Evolutionary conservation across 2,888 invertebrate species (phyloP).

Genomic region (Diploptera punctata): DNA sequence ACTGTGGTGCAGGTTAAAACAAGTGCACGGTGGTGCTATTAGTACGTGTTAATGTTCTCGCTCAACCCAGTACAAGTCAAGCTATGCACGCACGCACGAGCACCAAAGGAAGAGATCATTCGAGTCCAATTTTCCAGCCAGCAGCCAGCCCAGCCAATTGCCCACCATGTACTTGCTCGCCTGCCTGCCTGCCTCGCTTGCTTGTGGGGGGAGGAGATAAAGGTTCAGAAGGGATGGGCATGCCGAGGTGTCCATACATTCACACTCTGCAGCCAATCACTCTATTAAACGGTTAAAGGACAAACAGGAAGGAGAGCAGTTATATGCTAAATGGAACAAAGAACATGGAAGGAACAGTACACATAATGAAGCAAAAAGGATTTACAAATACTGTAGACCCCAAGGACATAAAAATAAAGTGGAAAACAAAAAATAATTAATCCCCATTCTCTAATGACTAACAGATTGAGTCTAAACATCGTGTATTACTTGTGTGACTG

Average conservation of each 20-base stretch:
- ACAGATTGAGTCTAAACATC: too few species aligned
- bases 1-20: constrained; percentile 16
- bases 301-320: too few species aligned
- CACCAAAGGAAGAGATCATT: constrained; percentile 21
- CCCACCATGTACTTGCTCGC: constrained; percentile 1
- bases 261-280: constrained; percentile 31
- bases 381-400: too few species aligned
- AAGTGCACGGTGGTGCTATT: constrained; percentile 26
- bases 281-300: constrained; percentile 43
- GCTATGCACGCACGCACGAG: constrained; percentile 26
- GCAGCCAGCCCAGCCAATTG: constrained; percentile 28
- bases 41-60: constrained; percentile 17
- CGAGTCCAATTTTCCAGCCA: constrained; percentile 1
- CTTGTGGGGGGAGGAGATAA: background rate
- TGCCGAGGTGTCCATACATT: constrained; percentile 27
- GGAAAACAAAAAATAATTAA: too few species aligned
- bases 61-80: constrained; percentile 15
- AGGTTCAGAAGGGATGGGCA: background rate
- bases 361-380: too few species aligned
- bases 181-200: constrained; percentile 7
- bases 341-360: too few species aligned
- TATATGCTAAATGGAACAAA: too few species aligned
- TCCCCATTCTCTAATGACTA: too few species aligned
- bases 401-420: too few species aligned
- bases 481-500: too few species aligned